These are phyloP conservation scores for Dioctria rufipes DNA, from an alignment of 2,888 invertebrate genomes.

Conservation along the genomic window DNA sequence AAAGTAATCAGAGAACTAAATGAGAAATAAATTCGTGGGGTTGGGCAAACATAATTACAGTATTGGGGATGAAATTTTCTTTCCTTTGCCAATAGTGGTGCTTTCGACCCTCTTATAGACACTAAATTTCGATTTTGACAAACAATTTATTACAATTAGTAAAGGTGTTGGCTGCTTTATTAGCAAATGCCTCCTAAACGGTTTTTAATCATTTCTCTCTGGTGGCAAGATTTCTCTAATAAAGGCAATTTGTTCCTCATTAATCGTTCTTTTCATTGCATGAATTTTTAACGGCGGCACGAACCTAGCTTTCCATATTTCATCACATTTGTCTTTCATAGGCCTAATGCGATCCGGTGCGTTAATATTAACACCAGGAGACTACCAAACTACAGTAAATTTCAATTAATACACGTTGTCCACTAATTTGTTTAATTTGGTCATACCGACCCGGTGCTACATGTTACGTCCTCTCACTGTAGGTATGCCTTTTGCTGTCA, in stretches of 20 bases:
- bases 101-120: neutral
- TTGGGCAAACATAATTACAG: conserved; percentile 57
- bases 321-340: conserved; percentile 8
- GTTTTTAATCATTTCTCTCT: conserved; percentile 50
- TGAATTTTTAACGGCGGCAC: conserved; percentile 4
- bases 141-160: conserved; percentile 58
- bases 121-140: conserved; percentile 52
- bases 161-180: conserved; percentile 57
- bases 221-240: neutral
- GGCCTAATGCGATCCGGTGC: conserved; percentile 28
- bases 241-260: conserved; percentile 31
- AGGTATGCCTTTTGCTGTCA: conserved; percentile 1
- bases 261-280: conserved; percentile 20
- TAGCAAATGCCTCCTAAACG: conserved; percentile 39
- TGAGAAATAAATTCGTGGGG: conserved; percentile 59
- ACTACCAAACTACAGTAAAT: conserved; percentile 36
- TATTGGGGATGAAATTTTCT: conserved; percentile 41
- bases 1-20: conserved; percentile 58
- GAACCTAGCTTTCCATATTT: neutral
- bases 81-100: neutral
- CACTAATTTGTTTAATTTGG: conserved; percentile 35
- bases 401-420: conserved; percentile 53
- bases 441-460: conserved; percentile 10
- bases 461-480: conserved; percentile 8
- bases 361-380: conserved; percentile 21